Percentiles rank a stretch among this genome's conserved stretches.
phyloP scores from a whole-genome alignment of 1,140 invertebrate species.

The Drosophila mauritiana region DNA sequence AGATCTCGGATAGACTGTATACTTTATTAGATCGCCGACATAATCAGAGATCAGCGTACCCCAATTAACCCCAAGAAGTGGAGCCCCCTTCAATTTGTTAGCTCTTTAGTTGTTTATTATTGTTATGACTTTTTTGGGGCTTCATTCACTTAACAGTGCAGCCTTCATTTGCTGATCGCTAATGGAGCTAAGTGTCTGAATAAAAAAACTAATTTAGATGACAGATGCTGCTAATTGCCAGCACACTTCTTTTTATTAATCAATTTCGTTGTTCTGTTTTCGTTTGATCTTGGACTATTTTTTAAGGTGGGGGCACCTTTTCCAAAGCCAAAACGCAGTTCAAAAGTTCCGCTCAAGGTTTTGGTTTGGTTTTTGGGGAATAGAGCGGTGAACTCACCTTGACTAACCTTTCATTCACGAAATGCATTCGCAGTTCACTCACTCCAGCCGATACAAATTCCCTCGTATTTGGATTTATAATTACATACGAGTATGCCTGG shows the following conservation, averaged over 20 bases:
- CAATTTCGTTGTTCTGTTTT: background rate
- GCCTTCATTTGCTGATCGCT: slow-evolving; percentile 20
- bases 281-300: background rate
- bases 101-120: background rate
- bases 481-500: slow-evolving; percentile 6
- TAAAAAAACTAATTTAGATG: slow-evolving; percentile 12
- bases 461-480: slow-evolving; percentile 22
- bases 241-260: slow-evolving; percentile 21
- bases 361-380: background rate
- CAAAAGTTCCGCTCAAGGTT: slow-evolving; percentile 9
- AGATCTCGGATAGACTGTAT: slow-evolving; percentile 19
- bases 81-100: slow-evolving; percentile 6
- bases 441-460: slow-evolving; percentile 4
- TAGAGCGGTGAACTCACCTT: slow-evolving; percentile 36
- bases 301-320: background rate
- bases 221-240: slow-evolving; percentile 16
- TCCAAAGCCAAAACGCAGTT: slow-evolving; percentile 6
- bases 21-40: slow-evolving; percentile 3
- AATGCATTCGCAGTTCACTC: slow-evolving; percentile 23
- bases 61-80: slow-evolving; percentile 22
- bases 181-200: slow-evolving; percentile 27
- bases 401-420: slow-evolving; percentile 23
- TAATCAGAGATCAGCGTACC: slow-evolving; percentile 11
- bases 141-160: background rate
- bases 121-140: background rate